Evolutionary conservation across 1,140 invertebrate genomes (phyloP), one percentile per base, ranked within the genome.

Genomic region (Vollenhovia emeryi): DNA sequence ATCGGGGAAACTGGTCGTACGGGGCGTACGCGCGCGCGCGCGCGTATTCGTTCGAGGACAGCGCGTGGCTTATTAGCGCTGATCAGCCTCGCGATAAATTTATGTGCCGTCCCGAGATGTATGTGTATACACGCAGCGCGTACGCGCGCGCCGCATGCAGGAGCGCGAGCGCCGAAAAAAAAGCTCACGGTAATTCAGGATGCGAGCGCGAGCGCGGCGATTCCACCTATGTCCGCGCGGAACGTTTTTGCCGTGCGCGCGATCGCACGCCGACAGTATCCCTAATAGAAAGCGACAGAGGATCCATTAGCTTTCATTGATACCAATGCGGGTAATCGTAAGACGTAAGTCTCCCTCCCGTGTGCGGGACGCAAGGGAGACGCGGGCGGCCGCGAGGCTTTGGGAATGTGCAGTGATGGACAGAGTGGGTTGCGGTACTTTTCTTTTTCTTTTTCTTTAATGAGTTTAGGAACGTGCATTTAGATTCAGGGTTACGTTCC

Each of bases 31-130:
- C n/a, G n/a, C n/a, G n/a, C n/a, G 86, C 33, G 30, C 59, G 11
- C 40, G 24, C 24, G 27, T 43, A 18, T 55, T 40, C 52, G 24
- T 52, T 36, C 33, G 73, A 78, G 62, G 62, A 36, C 48, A 89
- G 85, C 87, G 89, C 85, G 87, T 90, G 87, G 85, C 82, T 90
- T 90, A 90, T 90, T 90, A 90, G 82, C 80, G 85, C 76, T 85
- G 89, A 90, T 90, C 87, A 82, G 87, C 75, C 52, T 55, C 40
- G 73, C 80, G 89, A 90, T 87, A 87, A 89, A 90, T 90, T 89
- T 89, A 87, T 87, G 80, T 84, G 84, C 79, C 75, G 52, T 33
- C 21, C 30, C 57, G 7, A 75, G 83, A 85, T 86, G 60, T 79
- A 83, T 89, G 75, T 59, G 7, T 30, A 15, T 59, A 30, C n/a